Conservation (phyloP, 2,113 vertebrate genomes). For the Petromus typicus region DNA sequence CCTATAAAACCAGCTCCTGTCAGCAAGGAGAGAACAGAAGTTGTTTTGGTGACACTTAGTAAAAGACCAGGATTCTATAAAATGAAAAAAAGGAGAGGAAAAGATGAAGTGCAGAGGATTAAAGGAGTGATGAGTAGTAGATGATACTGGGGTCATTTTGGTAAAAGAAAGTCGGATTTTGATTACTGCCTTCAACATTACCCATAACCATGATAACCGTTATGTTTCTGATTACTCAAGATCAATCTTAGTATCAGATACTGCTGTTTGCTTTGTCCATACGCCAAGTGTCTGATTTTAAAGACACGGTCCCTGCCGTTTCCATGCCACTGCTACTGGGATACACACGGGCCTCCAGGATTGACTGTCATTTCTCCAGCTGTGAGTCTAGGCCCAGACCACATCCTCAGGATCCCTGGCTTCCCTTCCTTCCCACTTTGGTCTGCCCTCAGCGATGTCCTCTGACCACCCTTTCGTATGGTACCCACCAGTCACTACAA, state of each 20-base stretch:
- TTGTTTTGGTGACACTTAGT: neutral
- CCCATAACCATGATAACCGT: neutral
- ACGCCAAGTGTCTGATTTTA: neutral
- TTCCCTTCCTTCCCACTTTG: neutral
- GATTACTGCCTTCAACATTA: neutral
- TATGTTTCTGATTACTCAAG: neutral
- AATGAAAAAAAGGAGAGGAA: neutral
- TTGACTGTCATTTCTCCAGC: neutral
- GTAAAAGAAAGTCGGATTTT: conserved; percentile 28
- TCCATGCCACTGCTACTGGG: neutral
- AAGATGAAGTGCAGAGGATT: neutral
- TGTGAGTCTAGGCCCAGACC: neutral
- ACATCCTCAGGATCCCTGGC: conserved; percentile 13
- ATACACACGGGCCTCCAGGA: neutral
- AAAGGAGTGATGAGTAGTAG: neutral
- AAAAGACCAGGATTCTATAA: conserved; percentile 22
- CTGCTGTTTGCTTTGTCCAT: neutral
- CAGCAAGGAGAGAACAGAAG: conserved; percentile 14
- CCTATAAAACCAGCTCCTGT: neutral
- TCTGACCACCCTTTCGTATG: conserved; percentile 22
- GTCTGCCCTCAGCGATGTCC: neutral
- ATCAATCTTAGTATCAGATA: neutral
- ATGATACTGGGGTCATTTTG: neutral
- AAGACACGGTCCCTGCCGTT: neutral
- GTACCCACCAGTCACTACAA: conserved; percentile 21